These are phyloP conservation scores for Aplysina aerophoba DNA, from an alignment of 37 sponge, comb jelly and placozoan genomes.

Conservation along the genomic window DNA sequence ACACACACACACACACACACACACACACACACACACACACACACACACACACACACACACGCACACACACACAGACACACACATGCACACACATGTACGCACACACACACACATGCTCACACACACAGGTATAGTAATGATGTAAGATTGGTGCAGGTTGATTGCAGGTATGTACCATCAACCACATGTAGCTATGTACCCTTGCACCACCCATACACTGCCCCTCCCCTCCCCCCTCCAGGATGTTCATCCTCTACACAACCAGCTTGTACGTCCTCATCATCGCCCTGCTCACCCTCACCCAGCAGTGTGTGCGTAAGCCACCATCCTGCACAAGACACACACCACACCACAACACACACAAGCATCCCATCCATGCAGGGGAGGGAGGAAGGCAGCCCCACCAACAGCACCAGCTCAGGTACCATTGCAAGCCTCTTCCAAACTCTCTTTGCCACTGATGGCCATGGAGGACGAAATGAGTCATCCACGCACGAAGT, in stretches of 20 bases:
- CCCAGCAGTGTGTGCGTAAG: conserved; percentile 57
- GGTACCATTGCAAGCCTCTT: neutral
- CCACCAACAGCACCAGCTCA: conserved; percentile 10
- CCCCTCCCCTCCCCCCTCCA: neutral
- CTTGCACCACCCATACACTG: too few relatives aligned
- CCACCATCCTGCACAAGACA: neutral
- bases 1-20: too few relatives aligned
- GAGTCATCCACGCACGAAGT: neutral
- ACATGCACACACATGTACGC: too few relatives aligned
- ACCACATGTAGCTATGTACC: too few relatives aligned
- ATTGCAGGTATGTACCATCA: too few relatives aligned
- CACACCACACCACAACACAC: too few relatives aligned
- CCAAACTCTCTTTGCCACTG: neutral
- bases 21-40: too few relatives aligned
- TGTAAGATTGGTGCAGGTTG: too few relatives aligned
- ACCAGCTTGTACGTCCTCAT: conserved; percentile 70
- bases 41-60: too few relatives aligned
- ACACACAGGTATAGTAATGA: too few relatives aligned
- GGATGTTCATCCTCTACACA: conserved; percentile 71
- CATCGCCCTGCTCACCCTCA: conserved; percentile 63
- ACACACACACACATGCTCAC: too few relatives aligned
- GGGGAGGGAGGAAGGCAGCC: neutral
- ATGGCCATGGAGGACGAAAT: neutral
- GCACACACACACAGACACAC: too few relatives aligned
- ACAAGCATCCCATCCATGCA: neutral